Percentiles rank a stretch among this genome's conserved stretches.
These are phyloP conservation scores for Trachelus iudaicus DNA, from an alignment of 2,888 invertebrate species.

Conservation along the genomic window DNA sequence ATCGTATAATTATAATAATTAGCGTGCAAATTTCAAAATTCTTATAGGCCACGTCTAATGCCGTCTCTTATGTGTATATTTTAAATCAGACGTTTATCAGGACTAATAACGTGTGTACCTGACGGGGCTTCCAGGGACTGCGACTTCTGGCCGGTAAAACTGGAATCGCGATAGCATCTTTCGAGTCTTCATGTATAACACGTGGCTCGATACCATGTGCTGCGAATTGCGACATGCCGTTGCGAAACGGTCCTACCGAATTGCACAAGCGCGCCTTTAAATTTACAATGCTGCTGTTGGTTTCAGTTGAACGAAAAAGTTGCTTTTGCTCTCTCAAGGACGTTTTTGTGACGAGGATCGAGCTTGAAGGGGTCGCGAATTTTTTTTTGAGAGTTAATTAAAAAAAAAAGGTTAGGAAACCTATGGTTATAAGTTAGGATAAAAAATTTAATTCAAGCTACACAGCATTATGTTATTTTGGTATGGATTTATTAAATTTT, in stretches of 20 bases:
- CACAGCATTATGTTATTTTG: neutral
- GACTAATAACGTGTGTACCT: neutral
- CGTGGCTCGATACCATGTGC: neutral
- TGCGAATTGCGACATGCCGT: neutral
- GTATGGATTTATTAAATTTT: too few species aligned
- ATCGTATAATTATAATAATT: neutral
- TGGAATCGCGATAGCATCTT: neutral
- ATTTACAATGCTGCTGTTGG: neutral
- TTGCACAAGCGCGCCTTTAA: neutral
- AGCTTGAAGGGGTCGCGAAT: neutral
- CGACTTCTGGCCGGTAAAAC: neutral
- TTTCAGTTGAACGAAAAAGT: neutral
- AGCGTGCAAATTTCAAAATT: neutral
- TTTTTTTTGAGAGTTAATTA: neutral
- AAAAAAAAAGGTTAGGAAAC: too few species aligned
- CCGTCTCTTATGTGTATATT: constrained; percentile 3
- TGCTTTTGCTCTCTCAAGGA: neutral
- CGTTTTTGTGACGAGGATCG: neutral
- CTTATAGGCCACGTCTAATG: neutral
- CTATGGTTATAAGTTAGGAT: too few species aligned
- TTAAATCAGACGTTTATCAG: constrained; percentile 7
- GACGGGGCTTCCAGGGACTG: neutral
- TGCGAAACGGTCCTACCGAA: neutral
- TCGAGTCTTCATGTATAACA: neutral
- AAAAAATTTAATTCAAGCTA: neutral